These are phyloP conservation scores for Phrynosoma platyrhinos DNA, from an alignment of 2,113 vertebrate genomes.

Conservation along the genomic window DNA sequence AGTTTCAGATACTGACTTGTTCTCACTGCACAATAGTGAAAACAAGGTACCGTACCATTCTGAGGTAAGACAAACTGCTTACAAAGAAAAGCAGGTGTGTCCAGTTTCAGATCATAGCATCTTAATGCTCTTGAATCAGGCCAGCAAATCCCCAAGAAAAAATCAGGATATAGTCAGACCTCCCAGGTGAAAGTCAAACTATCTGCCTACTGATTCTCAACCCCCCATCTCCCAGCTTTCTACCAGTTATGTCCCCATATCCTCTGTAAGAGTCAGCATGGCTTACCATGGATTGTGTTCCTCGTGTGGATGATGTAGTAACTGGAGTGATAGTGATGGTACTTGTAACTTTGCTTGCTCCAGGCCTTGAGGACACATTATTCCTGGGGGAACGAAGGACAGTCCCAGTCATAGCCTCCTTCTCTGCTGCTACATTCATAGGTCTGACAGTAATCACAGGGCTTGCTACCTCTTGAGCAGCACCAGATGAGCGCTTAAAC, in stretches of 20 bases:
- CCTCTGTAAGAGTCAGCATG: fast-evolving
- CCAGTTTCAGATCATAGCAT: not conserved
- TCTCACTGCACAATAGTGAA: not conserved
- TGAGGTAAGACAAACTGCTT: not conserved
- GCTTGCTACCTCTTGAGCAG: conserved; percentile 70
- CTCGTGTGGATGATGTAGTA: conserved; percentile 82
- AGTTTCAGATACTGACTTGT: not conserved
- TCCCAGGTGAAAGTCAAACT: not conserved
- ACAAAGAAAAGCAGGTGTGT: not conserved
- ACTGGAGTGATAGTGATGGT: conserved; percentile 93
- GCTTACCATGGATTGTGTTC: conserved; percentile 90
- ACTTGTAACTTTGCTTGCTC: conserved; percentile 90
- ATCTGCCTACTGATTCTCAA: not conserved
- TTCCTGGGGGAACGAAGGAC: conserved; percentile 87
- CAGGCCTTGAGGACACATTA: conserved; percentile 71
- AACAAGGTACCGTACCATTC: not conserved
- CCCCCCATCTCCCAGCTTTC: not conserved
- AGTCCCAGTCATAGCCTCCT: conserved; percentile 85
- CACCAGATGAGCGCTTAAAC: conserved; percentile 79
- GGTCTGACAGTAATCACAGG: conserved; percentile 86
- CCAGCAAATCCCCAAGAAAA: not conserved
- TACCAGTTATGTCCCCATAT: not conserved
- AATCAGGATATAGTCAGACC: too few species aligned
- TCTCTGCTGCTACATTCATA: conserved; percentile 77
- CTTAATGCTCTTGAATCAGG: not conserved